phyloP scores from a whole-genome alignment of 1,140 invertebrate species.

The Drosophila oshimai region DNA sequence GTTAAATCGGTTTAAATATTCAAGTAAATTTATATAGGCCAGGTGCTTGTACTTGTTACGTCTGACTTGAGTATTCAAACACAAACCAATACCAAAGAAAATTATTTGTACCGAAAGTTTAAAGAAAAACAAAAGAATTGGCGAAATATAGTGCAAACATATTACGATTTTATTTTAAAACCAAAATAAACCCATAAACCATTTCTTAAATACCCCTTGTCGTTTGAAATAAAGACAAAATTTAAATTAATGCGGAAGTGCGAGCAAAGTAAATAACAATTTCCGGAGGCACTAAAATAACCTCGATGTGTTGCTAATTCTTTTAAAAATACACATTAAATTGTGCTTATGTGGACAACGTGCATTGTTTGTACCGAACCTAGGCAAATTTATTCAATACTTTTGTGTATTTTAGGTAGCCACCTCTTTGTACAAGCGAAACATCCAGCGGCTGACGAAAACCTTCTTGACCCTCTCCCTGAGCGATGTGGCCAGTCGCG shows the following conservation, averaged over 20 bases:
- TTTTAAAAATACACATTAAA: background rate
- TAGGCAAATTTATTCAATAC: too few species aligned
- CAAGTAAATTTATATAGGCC: too few species aligned
- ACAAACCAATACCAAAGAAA: background rate
- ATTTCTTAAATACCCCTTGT: background rate
- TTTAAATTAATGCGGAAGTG: conserved; percentile 4
- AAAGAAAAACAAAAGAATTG: background rate
- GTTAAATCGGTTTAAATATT: background rate
- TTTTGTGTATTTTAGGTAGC: conserved; percentile 86
- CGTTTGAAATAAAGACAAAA: background rate
- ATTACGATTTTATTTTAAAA: background rate
- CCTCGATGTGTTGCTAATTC: background rate
- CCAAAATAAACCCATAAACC: background rate
- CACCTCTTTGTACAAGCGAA: conserved; percentile 95
- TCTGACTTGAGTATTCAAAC: too few species aligned
- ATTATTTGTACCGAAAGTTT: background rate
- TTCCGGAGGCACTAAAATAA: background rate
- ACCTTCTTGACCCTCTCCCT: conserved; percentile 98
- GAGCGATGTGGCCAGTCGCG: conserved; percentile 95
- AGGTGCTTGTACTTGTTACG: background rate
- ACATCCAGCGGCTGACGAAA: conserved; percentile 98
- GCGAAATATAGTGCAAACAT: background rate
- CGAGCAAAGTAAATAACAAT: background rate
- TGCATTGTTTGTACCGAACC: too few species aligned
- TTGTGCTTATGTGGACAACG: too few species aligned